These are phyloP conservation scores for Maniola hyperantus DNA, from an alignment of 2,888 invertebrate species.

Conservation along the genomic window DNA sequence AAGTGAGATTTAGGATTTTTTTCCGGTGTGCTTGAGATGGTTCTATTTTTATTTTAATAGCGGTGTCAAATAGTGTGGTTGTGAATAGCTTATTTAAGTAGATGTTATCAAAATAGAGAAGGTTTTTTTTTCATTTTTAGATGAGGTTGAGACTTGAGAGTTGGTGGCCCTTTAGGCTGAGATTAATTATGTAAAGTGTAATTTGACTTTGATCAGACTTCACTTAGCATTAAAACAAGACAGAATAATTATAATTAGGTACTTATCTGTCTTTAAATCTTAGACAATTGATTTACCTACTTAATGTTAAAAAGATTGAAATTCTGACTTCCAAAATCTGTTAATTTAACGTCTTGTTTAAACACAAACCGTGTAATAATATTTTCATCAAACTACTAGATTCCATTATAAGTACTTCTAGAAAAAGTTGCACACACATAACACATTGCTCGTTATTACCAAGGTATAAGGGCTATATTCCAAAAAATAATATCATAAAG, in stretches of 20 bases:
- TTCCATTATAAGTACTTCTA: neutral
- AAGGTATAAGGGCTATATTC: slow-evolving; percentile 23
- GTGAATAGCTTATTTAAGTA: slow-evolving; percentile 20
- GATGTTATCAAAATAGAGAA: slow-evolving; percentile 11
- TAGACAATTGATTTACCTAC: no score
- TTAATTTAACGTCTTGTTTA: no score
- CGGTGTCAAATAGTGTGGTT: slow-evolving; percentile 16
- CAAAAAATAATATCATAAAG: slow-evolving; percentile 12
- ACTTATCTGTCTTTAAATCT: no score
- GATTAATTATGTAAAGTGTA: no score
- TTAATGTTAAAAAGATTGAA: no score
- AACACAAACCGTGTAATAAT: no score
- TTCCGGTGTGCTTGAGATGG: slow-evolving; percentile 9
- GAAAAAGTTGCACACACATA: neutral
- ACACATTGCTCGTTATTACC: slow-evolving; percentile 6
- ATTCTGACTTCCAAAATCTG: no score
- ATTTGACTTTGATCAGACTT: no score
- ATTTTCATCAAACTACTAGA: no score
- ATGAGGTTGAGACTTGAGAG: neutral
- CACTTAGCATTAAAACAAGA: no score
- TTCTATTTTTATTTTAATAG: slow-evolving; percentile 20
- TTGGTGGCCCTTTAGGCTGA: neutral
- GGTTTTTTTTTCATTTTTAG: neutral
- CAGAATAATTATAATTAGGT: no score
- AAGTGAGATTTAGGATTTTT: slow-evolving; percentile 17